Conservation (phyloP, 2,113 vertebrate genomes). For the Oostethus manadensis region DNA sequence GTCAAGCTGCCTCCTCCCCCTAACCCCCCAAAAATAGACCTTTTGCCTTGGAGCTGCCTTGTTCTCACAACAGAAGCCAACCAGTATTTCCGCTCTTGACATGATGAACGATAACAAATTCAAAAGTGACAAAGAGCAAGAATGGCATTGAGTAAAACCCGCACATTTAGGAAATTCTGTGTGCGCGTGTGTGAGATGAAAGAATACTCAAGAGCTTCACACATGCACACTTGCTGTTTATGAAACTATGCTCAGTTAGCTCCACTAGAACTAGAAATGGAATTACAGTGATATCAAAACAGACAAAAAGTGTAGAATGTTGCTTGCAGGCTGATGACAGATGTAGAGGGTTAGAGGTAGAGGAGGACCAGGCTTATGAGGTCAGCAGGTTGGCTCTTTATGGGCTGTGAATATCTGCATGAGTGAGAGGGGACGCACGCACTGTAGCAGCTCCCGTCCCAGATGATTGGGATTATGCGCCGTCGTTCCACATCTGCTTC, state of each 20-base stretch:
- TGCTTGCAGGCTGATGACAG: not conserved
- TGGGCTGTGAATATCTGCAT: constrained; percentile 13
- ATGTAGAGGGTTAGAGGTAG: not conserved
- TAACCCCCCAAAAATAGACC: constrained; percentile 39
- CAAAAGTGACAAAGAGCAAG: constrained; percentile 12
- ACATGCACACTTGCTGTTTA: not conserved
- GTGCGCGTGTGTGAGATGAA: constrained; percentile 9
- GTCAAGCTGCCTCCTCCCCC: constrained; percentile 31
- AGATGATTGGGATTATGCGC: constrained; percentile 52
- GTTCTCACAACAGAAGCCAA: constrained; percentile 37
- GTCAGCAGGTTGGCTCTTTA: constrained; percentile 6
- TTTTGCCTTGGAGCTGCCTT: constrained; percentile 18
- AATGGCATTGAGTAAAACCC: constrained; percentile 38
- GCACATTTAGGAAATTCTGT: constrained; percentile 38
- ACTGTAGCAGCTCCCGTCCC: constrained; percentile 37
- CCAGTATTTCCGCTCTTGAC: constrained; percentile 39
- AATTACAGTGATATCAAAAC: not conserved
- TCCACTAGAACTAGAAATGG: not conserved
- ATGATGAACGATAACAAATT: constrained; percentile 41
- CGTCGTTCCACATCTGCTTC: constrained; percentile 58
- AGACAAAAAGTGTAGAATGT: not conserved
- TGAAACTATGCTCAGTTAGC: not conserved
- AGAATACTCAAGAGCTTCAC: constrained; percentile 1
- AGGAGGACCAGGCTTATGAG: not conserved
- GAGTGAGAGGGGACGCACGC: constrained; percentile 21